Base-by-base conservation (phyloP, 1,140 invertebrate species). In the Apocrypta bakeri region DNA sequence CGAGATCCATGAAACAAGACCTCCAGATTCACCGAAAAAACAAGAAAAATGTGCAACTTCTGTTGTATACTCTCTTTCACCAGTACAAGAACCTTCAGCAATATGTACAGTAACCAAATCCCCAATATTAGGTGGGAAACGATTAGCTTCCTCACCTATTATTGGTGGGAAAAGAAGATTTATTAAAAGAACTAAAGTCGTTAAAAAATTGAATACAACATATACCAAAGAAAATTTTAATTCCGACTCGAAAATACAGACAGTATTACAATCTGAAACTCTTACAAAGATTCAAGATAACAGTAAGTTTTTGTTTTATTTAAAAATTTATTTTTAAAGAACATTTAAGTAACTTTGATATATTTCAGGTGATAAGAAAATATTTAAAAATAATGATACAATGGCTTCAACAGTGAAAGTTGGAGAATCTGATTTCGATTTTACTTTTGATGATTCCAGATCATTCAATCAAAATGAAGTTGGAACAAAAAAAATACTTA, bases 81-180 rank as follows among this genome's bases (percentile, higher is more conserved):
- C 56, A 31, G 25, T 27, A 68, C 3, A n/a, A 29, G 25, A 72
- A 37, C 1, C 25, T 14, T 81, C 9, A 24, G 0, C 14, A 29
- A 27, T 37, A 66, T 56, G 48, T 64, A 7, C 64, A 37, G 8
- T 29, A 14, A 21, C 21, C 7, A 42, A 8, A 21, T 83, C 81
- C 64, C 75, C 81, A 61, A 33, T 78, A 42, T 33, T 83, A 33
- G 31, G 75, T 64, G 21, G 48, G 48, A 83, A 83, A 56, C 64
- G 81, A 24, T 42, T 21, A 25, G 29, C 73, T 42, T 4, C 12
- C 9, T 79, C 69, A 25, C 27, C 75, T 56, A 61, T 79, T 7
- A 63, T 73, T 56, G 33, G 24, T 78, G 40, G 40, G 31, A 17
- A 12, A 64, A 79, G 56, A 31, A 71, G 27, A 71, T 17, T 17